phyloP scores from a whole-genome alignment of 2,797 vertebrate genomes.

The Acropternis orthonyx region DNA sequence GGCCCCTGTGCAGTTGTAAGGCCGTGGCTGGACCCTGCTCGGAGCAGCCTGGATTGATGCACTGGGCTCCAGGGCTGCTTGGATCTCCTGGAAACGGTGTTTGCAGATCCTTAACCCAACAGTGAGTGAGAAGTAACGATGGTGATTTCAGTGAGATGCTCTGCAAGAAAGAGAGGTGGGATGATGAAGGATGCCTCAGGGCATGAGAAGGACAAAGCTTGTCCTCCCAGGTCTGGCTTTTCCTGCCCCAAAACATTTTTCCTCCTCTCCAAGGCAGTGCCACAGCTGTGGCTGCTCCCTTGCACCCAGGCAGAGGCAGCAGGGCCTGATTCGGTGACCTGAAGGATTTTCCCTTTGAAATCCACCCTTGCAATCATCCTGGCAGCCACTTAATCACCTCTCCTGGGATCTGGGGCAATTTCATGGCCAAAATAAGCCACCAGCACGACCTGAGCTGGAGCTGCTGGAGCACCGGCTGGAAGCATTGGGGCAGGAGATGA shows the following conservation, averaged over 20 bases:
- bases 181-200: neutral
- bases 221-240: neutral
- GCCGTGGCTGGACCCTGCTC: slow-evolving; percentile 29
- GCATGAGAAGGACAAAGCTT: neutral
- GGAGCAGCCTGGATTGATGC: slow-evolving; percentile 41
- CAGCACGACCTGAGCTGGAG: neutral
- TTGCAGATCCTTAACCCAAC: neutral
- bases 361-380: neutral
- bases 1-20: neutral
- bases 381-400: neutral
- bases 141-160: neutral
- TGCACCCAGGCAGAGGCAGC: neutral
- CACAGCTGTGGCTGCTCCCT: rapidly evolving
- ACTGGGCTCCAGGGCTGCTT: neutral
- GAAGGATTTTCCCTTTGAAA: neutral
- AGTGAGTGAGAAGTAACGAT: neutral
- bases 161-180: neutral
- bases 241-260: neutral
- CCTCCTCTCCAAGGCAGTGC: neutral
- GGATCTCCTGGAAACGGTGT: slow-evolving; percentile 11
- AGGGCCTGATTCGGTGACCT: neutral
- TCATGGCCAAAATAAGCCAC: slow-evolving; percentile 57
- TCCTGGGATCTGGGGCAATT: neutral
- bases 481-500: neutral
- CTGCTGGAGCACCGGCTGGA: neutral